phyloP scores from a whole-genome alignment of 2,113 vertebrate species.

The Tachysurus vachellii region DNA sequence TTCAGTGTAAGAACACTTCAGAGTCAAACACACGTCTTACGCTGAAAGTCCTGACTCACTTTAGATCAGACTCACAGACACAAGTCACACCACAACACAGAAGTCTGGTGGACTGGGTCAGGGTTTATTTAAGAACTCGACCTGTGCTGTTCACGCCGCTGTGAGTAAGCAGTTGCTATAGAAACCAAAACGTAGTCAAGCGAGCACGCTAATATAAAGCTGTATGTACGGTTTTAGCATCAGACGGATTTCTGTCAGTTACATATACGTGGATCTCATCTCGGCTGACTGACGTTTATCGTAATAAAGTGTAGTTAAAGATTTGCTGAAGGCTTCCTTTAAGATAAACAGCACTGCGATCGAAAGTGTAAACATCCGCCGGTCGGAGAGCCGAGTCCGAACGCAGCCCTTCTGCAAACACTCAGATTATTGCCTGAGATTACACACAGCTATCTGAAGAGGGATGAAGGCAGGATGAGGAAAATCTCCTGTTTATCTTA shows the following conservation, averaged over 20 bases:
- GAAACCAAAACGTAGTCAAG: not conserved
- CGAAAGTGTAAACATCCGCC: not conserved
- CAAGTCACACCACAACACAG: too few species aligned
- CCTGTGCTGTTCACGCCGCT: not conserved
- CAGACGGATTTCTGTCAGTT: too few species aligned
- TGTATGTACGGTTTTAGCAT: not conserved
- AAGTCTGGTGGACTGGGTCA: too few species aligned
- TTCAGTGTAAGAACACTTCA: too few species aligned
- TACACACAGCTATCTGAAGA: not conserved
- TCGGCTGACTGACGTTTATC: not conserved
- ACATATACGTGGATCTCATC: not conserved
- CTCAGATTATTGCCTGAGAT: not conserved
- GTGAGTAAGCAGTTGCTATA: not conserved
- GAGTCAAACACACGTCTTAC: too few species aligned
- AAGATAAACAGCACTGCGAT: not conserved
- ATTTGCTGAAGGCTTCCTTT: not conserved
- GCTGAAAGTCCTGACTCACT: too few species aligned
- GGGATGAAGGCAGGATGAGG: not conserved
- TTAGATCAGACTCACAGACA: too few species aligned
- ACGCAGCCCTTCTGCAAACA: not conserved
- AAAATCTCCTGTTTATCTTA: not conserved
- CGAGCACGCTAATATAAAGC: not conserved
- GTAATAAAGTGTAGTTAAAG: not conserved
- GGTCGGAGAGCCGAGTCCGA: not conserved
- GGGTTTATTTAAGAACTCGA: not conserved